Conservation (phyloP, 1,140 invertebrate genomes). For the Archivesica marissinica region DNA sequence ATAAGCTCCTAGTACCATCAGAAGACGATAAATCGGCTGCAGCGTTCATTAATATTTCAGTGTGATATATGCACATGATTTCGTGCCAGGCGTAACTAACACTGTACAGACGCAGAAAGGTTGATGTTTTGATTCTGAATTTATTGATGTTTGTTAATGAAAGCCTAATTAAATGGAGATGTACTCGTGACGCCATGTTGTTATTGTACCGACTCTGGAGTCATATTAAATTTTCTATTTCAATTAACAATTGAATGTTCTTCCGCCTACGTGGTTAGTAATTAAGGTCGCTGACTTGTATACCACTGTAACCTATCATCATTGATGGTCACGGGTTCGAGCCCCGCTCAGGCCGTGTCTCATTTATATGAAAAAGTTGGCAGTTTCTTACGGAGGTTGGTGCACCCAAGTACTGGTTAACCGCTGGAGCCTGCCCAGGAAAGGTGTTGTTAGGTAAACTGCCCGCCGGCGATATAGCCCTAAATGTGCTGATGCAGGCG, state of each 20-base stretch:
- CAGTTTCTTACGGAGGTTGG: no score
- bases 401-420: no score
- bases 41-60: conserved; percentile 45
- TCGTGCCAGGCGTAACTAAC: conserved; percentile 21
- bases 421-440: no score
- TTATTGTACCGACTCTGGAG: not conserved
- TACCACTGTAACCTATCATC: not conserved
- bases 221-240: not conserved
- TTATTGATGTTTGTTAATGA: conserved; percentile 25
- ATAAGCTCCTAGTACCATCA: not conserved
- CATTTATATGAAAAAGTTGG: no score
- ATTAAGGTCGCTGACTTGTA: not conserved
- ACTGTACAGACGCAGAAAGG: not conserved
- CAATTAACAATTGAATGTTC: not conserved
- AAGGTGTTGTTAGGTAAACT: no score
- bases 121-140: conserved; percentile 20
- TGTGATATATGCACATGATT: conserved; percentile 16
- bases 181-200: not conserved
- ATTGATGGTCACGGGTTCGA: not conserved
- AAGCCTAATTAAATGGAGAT: conserved; percentile 2
- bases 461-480: no score
- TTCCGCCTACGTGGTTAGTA: conserved; percentile 8
- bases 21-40: conserved; percentile 12
- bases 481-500: no score
- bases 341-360: not conserved